phyloP scores from a whole-genome alignment of 2,888 invertebrate species.

The Spodoptera picta region DNA sequence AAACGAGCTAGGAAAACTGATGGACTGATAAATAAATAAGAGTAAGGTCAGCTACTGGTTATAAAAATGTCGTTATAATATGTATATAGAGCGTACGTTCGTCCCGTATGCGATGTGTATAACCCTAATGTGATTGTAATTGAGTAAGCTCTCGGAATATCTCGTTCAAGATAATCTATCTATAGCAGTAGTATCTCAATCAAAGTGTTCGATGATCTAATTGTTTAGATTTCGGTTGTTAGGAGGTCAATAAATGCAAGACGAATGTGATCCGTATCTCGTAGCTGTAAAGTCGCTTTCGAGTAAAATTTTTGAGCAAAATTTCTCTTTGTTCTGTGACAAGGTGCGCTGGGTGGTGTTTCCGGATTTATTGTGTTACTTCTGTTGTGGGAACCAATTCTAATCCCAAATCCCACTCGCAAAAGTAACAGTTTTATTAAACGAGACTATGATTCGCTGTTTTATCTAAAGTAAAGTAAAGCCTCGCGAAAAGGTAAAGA shows the following conservation, averaged over 20 bases:
- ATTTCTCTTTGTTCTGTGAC: slow-evolving; percentile 4
- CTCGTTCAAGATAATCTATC: slow-evolving; percentile 11
- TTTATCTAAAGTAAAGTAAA: background rate
- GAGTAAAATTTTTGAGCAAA: too few species aligned
- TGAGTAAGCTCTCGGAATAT: slow-evolving; percentile 30
- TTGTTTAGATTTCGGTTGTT: too few species aligned
- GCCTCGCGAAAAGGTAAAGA: background rate
- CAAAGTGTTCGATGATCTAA: slow-evolving; percentile 4
- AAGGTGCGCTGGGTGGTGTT: slow-evolving; percentile 25
- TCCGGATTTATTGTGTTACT: slow-evolving; percentile 29
- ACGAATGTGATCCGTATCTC: too few species aligned
- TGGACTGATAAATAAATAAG: slow-evolving; percentile 52
- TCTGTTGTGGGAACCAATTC: slow-evolving; percentile 16
- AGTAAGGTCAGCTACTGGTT: slow-evolving; percentile 23
- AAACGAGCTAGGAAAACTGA: slow-evolving; percentile 49
- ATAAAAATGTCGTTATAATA: slow-evolving; percentile 37
- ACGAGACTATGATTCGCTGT: background rate
- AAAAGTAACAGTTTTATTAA: slow-evolving; percentile 14
- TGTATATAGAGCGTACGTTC: slow-evolving; percentile 31
- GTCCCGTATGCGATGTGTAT: slow-evolving; percentile 22
- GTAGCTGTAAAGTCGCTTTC: too few species aligned
- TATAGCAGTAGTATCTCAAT: slow-evolving; percentile 24
- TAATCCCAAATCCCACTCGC: slow-evolving; percentile 15
- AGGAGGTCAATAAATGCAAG: too few species aligned
- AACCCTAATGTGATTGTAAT: slow-evolving; percentile 34